Percentiles rank a stretch among this genome's conserved stretches.
Evolutionary conservation across 1,140 invertebrate species (phyloP).

Genomic region (Drosophila ananassae): DNA sequence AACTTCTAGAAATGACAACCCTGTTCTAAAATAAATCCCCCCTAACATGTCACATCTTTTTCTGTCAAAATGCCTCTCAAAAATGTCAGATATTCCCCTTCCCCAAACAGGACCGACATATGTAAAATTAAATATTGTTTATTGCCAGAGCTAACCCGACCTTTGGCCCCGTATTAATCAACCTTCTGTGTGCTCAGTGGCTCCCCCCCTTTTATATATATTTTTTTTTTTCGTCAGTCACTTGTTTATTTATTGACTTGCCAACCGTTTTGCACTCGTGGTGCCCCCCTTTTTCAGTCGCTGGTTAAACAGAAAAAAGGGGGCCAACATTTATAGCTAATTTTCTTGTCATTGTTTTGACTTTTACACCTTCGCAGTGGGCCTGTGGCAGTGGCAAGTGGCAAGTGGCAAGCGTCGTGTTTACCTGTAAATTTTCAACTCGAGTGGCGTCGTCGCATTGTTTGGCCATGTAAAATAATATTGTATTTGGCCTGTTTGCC

Average conservation of each 20-base stretch:
- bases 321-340: slow-evolving; percentile 59
- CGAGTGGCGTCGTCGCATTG: slow-evolving; percentile 52
- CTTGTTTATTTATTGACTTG: slow-evolving; percentile 60
- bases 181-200: slow-evolving; percentile 33
- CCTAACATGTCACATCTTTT: background rate
- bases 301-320: slow-evolving; percentile 38
- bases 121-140: slow-evolving; percentile 65
- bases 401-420: slow-evolving; percentile 29
- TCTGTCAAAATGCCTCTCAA: background rate
- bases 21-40: background rate
- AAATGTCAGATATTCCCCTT: background rate
- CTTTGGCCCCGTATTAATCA: slow-evolving; percentile 59
- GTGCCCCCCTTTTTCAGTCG: slow-evolving; percentile 11
- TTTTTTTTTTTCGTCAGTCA: slow-evolving; percentile 6
- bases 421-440: slow-evolving; percentile 42
- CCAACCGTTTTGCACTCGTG: slow-evolving; percentile 39
- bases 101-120: slow-evolving; percentile 21
- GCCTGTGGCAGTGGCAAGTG: background rate
- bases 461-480: slow-evolving; percentile 76
- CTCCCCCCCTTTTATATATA: background rate
- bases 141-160: slow-evolving; percentile 54
- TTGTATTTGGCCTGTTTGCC: slow-evolving; percentile 59
- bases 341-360: slow-evolving; percentile 68
- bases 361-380: slow-evolving; percentile 57
- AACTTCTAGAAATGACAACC: too few relatives aligned